phyloP scores from a whole-genome alignment of 2,797 vertebrate species.

The Molothrus ater region DNA sequence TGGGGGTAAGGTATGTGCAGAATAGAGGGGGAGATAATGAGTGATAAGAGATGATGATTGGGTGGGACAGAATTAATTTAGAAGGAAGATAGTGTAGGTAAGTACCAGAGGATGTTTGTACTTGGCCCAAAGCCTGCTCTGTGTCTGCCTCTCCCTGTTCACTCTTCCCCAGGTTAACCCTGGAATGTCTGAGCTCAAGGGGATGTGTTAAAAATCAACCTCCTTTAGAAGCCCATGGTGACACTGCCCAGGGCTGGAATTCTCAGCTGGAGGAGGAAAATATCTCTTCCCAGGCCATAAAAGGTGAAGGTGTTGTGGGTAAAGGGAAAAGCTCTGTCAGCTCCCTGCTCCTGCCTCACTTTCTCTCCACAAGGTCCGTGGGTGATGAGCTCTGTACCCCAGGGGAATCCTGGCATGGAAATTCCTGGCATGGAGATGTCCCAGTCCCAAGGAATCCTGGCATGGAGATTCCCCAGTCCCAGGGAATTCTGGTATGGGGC shows the following conservation, averaged over 20 bases:
- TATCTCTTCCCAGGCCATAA: rapidly evolving
- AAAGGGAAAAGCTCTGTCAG: not conserved
- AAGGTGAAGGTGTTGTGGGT: rapidly evolving
- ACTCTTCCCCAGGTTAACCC: not conserved
- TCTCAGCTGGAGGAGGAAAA: not conserved
- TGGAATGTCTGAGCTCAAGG: not conserved
- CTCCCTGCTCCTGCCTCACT: not conserved
- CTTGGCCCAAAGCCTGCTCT: not conserved
- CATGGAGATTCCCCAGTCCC: too few species aligned
- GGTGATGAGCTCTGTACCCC: not conserved
- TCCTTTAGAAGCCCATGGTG: not conserved
- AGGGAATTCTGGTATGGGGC: too few species aligned
- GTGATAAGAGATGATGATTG: not conserved
- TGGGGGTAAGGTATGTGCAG: not conserved
- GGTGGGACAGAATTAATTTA: not conserved
- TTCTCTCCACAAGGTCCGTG: too few species aligned
- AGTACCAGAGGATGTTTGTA: not conserved
- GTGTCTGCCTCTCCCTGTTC: not conserved
- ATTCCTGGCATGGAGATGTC: too few species aligned
- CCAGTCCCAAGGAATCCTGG: too few species aligned
- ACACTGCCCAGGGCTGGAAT: not conserved
- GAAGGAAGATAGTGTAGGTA: not conserved
- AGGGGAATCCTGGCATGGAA: not conserved
- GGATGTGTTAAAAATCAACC: not conserved
- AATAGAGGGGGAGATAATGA: not conserved